Base-by-base conservation (phyloP, 2,888 invertebrate genomes). In the Lypha dubia region DNA sequence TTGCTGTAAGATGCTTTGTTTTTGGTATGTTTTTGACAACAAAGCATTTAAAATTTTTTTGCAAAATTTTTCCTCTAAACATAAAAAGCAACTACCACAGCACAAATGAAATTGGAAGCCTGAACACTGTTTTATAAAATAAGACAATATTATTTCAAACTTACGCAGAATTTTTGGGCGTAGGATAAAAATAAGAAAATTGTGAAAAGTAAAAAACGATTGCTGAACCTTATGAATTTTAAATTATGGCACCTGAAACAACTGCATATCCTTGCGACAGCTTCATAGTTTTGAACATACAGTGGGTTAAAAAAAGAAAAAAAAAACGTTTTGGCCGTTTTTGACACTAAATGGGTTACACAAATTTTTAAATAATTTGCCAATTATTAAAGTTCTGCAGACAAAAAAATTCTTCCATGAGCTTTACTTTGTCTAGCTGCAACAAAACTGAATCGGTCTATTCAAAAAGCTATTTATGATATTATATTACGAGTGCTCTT, bases 21-120 rank as follows among this genome's bases (percentile, higher is more conserved):
- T 38, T 71, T 73, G 65, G 71, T 58, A 63, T 83, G 83, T 83
- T 83, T 79, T 71, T 83, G 83, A 83, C 83, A 83, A 83, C 83
- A 83, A 83, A 79, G 75, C 70, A 65, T 79, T 74, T 83, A 60
- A 24, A 58, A 35, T 71, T 75, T 75, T 83, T 75, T 58, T n/a
- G n/a, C n/a, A n/a, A 46, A 68, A 56, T 62, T 79, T 74, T 74
- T 49, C 41, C 38, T 13, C 22, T 28, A 51, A 51, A 70, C 22
- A 49, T 11, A 56, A 32, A 56, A 44, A 63, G 8, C 68, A 68
- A n/a, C 53, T 51, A 68, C 49, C 49, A 49, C 22, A 46, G 46
- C 22, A 62, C 13, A 13, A 68, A 13, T 24, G 3, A 22, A 17
- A 44, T 28, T n/a, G 20, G 15, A 32, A 41, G 68, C 17, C 20